A percentile compares a stretch with the other conserved stretches of the same genome.
Conservation (phyloP, 2,797 vertebrate genomes). For the Arnoldichthys spilopterus region DNA sequence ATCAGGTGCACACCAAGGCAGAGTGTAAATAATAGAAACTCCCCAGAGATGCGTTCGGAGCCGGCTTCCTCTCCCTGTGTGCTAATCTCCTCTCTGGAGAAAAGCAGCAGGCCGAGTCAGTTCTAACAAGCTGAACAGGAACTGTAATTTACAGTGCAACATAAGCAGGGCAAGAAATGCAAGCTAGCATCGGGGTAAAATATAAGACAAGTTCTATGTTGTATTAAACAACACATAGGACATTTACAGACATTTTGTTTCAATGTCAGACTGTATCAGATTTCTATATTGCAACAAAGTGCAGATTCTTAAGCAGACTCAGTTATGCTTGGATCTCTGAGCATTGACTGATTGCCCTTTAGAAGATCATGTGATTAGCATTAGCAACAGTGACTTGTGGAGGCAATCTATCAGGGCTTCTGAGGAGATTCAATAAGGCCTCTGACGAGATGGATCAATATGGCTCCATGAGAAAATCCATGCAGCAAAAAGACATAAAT, state of each 20-base stretch:
- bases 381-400: conserved; percentile 47
- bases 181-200: not conserved
- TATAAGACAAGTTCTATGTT: too few relatives aligned
- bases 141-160: conserved; percentile 15
- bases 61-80: conserved; percentile 63
- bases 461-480: conserved; percentile 36
- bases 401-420: conserved; percentile 49
- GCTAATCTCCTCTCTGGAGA: conserved; percentile 18
- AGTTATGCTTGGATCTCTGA: not conserved
- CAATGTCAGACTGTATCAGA: not conserved
- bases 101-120: conserved; percentile 8
- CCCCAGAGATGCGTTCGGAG: conserved; percentile 68
- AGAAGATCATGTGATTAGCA: conserved; percentile 31
- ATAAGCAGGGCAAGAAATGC: not conserved
- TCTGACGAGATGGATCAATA: conserved; percentile 65
- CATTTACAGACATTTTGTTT: not conserved
- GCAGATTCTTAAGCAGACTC: not conserved
- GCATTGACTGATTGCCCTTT: conserved; percentile 4
- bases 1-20: conserved; percentile 75
- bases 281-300: not conserved
- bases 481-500: conserved; percentile 15
- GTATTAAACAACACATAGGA: not conserved
- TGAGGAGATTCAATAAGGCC: conserved; percentile 59
- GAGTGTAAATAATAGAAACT: conserved; percentile 84
- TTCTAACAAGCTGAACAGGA: conserved; percentile 15